Percentiles rank a stretch among this genome's conserved stretches.
Evolutionary conservation across 1,140 invertebrate species (phyloP).

Genomic region (Caenorhabditis latens): DNA sequence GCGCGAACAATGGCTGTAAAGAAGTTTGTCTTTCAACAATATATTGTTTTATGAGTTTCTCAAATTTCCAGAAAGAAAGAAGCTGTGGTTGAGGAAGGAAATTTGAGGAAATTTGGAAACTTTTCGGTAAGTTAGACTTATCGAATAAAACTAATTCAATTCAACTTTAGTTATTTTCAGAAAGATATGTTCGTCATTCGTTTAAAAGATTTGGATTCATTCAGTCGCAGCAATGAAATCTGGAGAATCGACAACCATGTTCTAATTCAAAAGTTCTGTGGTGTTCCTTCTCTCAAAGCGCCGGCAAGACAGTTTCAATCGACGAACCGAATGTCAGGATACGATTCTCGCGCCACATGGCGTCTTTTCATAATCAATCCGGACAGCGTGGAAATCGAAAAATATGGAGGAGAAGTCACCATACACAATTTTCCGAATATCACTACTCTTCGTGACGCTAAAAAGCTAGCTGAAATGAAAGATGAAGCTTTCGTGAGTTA

Average conservation of each 20-base stretch:
- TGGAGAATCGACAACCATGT: constrained; percentile 49
- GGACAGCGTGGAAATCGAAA: constrained; percentile 10
- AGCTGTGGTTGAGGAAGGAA: neutral
- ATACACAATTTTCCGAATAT: neutral
- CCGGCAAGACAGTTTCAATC: constrained; percentile 45
- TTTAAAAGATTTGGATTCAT: constrained; percentile 31
- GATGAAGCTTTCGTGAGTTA: neutral
- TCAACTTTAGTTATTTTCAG: neutral
- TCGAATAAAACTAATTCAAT: neutral
- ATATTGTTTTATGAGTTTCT: neutral
- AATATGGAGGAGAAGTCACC: constrained; percentile 28
- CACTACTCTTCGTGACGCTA: neutral
- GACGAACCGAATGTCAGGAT: constrained; percentile 15
- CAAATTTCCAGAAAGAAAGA: neutral
- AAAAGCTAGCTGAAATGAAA: constrained; percentile 20
- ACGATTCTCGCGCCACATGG: constrained; percentile 34
- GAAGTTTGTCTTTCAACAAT: neutral
- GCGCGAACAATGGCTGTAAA: neutral
- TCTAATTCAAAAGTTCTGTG: constrained; percentile 46
- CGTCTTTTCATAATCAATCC: constrained; percentile 36
- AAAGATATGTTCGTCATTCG: constrained; percentile 45
- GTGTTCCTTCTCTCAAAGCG: constrained; percentile 27
- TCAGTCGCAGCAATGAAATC: constrained; percentile 30
- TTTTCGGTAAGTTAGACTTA: neutral
- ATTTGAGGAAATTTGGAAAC: neutral